Evolutionary conservation across 2,888 invertebrate genomes (phyloP).

Genomic region (Agrotis exclamationis): DNA sequence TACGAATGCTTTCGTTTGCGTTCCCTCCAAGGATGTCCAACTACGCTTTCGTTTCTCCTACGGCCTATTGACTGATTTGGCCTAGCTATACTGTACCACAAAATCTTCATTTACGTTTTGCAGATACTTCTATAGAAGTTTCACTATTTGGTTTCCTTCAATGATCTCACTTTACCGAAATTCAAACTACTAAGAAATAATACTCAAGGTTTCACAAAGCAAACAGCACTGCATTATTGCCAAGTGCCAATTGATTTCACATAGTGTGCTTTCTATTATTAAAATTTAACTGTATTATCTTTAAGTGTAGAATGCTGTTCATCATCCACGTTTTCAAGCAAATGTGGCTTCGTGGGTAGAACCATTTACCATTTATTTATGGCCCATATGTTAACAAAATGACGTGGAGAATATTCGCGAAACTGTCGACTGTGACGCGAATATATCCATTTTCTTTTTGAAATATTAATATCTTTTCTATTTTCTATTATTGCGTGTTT

Average conservation of each 20-base stretch:
- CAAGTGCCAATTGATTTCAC: constrained; percentile 34
- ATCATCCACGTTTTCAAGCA: constrained; percentile 31
- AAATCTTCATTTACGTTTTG: not conserved
- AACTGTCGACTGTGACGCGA: constrained; percentile 5
- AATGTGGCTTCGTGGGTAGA: constrained; percentile 41
- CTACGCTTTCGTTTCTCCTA: not conserved
- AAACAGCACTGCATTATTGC: constrained; percentile 15
- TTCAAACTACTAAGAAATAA: not conserved
- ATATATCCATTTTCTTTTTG: constrained; percentile 20
- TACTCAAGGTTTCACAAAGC: constrained; percentile 7
- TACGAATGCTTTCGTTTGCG: not conserved
- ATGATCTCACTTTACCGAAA: not conserved
- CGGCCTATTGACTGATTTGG: not conserved
- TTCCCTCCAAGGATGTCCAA: not conserved
- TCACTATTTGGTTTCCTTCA: not conserved
- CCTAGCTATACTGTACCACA: not conserved
- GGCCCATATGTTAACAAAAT: constrained; percentile 39
- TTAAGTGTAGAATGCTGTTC: constrained; percentile 29
- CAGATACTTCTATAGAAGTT: not conserved
- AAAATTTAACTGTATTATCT: constrained; percentile 19
- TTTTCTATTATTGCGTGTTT: constrained; percentile 31
- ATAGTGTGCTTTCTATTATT: constrained; percentile 23
- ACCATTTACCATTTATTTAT: constrained; percentile 49
- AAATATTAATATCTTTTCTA: constrained; percentile 23
- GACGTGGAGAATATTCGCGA: constrained; percentile 30